phyloP scores from a whole-genome alignment of 2,113 vertebrate species.

The Cryptoleucopteryx plumbea region DNA sequence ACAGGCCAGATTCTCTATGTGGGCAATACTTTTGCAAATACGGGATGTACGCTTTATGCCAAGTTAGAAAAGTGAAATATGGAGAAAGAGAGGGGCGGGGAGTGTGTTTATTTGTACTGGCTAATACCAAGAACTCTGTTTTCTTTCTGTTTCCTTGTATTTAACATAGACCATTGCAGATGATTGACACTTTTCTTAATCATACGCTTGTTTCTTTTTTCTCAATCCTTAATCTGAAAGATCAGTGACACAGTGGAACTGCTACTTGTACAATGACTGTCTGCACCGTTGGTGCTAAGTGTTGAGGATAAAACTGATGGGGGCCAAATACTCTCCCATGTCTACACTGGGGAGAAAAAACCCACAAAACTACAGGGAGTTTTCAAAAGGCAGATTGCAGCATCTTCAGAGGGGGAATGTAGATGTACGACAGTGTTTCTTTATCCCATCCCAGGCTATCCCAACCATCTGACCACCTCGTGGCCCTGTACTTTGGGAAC shows the following conservation, averaged over 20 bases:
- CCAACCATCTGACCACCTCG: neutral
- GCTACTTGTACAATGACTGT: neutral
- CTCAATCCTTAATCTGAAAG: neutral
- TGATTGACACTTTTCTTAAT: neutral
- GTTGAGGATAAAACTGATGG: neutral
- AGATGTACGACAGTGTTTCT: neutral
- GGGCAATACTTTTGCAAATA: neutral
- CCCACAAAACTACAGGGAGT: neutral
- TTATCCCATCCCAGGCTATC: neutral
- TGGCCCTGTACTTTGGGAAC: neutral
- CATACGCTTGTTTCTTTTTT: neutral
- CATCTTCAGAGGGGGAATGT: neutral
- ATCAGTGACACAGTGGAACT: neutral
- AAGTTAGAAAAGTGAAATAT: neutral
- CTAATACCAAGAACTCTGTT: neutral
- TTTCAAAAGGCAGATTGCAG: neutral
- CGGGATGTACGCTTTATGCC: neutral
- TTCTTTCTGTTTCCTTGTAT: neutral
- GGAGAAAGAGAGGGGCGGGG: neutral
- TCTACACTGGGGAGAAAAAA: neutral
- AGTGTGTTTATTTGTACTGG: neutral
- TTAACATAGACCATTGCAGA: neutral
- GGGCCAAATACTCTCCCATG: neutral
- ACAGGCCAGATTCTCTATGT: neutral
- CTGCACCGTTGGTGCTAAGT: neutral